phyloP scores from a whole-genome alignment of 1,140 invertebrate genomes.

The Trichoplusia ni region DNA sequence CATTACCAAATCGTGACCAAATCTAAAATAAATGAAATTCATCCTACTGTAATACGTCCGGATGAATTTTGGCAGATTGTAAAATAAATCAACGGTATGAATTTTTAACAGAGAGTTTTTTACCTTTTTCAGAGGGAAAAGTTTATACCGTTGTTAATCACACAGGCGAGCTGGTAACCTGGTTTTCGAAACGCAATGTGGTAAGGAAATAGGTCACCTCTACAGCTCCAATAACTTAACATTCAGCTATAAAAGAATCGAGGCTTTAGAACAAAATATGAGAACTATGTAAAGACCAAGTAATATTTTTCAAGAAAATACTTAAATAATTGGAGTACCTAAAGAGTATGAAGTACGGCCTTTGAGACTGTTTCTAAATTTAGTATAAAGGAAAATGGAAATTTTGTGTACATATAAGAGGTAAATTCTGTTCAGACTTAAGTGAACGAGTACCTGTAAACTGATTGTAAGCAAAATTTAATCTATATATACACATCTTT shows the following conservation, averaged over 20 bases:
- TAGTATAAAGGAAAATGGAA: no score
- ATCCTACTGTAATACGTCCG: background rate
- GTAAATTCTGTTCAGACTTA: no score
- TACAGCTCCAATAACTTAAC: conserved; percentile 7
- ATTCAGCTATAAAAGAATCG: background rate
- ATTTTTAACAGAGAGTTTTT: conserved; percentile 15
- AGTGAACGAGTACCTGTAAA: no score
- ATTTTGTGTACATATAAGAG: no score
- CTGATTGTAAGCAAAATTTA: no score
- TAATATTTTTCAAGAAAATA: background rate
- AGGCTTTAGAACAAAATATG: conserved; percentile 10
- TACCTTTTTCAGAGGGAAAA: background rate
- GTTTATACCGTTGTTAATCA: conserved; percentile 28
- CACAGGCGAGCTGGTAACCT: conserved; percentile 34
- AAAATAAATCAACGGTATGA: conserved; percentile 26
- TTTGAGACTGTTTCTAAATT: no score
- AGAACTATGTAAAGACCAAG: background rate
- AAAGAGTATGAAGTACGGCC: no score
- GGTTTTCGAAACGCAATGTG: conserved; percentile 35
- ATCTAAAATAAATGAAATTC: background rate
- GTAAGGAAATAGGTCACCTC: conserved; percentile 39
- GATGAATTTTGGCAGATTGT: background rate
- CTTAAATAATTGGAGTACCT: conserved; percentile 13
- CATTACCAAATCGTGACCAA: background rate
- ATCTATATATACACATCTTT: no score